Percentiles rank a stretch among this genome's conserved stretches.
These are phyloP conservation scores for Mormyrus hasselquistii DNA, from an alignment of 2,797 vertebrate species.

Conservation along the genomic window DNA sequence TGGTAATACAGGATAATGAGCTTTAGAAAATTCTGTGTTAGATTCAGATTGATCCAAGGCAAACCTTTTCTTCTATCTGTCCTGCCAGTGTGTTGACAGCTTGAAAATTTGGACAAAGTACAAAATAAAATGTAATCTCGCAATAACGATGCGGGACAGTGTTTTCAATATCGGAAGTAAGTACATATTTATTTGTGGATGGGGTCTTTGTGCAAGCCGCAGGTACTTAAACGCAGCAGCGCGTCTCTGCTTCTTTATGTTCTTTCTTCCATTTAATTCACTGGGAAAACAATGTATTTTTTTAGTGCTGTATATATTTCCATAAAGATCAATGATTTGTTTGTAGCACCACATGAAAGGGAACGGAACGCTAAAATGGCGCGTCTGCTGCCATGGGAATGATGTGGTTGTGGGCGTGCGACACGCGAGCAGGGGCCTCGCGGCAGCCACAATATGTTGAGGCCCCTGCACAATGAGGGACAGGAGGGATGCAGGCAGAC, in stretches of 20 bases:
- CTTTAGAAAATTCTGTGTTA: background rate
- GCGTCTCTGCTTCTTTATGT: conserved; percentile 12
- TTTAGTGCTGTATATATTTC: conserved; percentile 39
- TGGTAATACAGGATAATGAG: background rate
- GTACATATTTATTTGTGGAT: conserved; percentile 17
- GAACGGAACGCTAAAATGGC: conserved; percentile 54
- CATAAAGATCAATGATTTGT: conserved; percentile 53
- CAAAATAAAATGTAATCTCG: background rate
- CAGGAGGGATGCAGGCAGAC: conserved; percentile 59
- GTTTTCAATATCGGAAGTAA: background rate
- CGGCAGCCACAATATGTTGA: conserved; percentile 65
- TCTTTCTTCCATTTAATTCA: background rate
- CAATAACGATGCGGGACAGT: background rate
- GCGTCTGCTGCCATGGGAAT: conserved; percentile 49
- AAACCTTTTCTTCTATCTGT: background rate
- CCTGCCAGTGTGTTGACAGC: background rate
- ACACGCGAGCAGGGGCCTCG: conserved; percentile 49
- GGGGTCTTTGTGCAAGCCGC: background rate
- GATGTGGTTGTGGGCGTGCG: conserved; percentile 46
- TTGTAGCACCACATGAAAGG: conserved; percentile 58
- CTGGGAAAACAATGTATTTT: conserved; percentile 14
- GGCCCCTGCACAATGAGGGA: conserved; percentile 50
- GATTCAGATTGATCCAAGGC: background rate
- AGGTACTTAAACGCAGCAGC: background rate
- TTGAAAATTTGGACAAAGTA: background rate